phyloP scores from a whole-genome alignment of 2,888 invertebrate genomes.

The Leucoptera coffeella region DNA sequence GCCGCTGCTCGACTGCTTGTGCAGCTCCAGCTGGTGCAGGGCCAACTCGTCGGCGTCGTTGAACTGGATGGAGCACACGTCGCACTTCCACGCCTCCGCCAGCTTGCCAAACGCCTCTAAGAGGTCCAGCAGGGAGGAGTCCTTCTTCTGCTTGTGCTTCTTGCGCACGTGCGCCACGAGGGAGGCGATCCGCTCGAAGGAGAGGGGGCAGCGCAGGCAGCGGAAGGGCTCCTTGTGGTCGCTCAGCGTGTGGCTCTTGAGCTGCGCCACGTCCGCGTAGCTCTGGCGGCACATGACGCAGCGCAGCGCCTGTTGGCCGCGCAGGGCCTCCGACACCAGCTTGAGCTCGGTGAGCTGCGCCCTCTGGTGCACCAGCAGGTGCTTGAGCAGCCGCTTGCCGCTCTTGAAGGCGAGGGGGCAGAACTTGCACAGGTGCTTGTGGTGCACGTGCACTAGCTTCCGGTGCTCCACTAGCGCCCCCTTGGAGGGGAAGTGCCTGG shows the following conservation, averaged over 20 bases:
- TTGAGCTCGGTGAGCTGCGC: slow-evolving; percentile 42
- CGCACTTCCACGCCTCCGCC: slow-evolving; percentile 42
- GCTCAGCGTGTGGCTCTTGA: slow-evolving; percentile 35
- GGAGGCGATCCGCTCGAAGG: slow-evolving; percentile 28
- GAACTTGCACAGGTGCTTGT: slow-evolving; percentile 37
- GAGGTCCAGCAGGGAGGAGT: slow-evolving; percentile 30
- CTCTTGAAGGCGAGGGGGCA: slow-evolving; percentile 41
- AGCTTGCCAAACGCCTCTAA: slow-evolving; percentile 34
- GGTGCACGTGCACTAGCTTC: slow-evolving; percentile 22
- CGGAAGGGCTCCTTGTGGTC: slow-evolving; percentile 31
- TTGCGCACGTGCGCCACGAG: slow-evolving; percentile 33
- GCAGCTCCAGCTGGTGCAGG: slow-evolving; percentile 29
- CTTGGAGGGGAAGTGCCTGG: slow-evolving; percentile 26
- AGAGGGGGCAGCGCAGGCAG: slow-evolving; percentile 26
- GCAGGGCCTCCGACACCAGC: slow-evolving; percentile 33
- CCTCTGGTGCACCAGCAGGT: slow-evolving; percentile 34
- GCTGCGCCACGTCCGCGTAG: slow-evolving; percentile 22
- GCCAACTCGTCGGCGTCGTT: slow-evolving; percentile 37
- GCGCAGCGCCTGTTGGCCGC: slow-evolving; percentile 28
- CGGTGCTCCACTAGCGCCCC: slow-evolving; percentile 23
- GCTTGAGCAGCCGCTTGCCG: slow-evolving; percentile 33
- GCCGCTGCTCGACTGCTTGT: slow-evolving; percentile 16
- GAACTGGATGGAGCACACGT: slow-evolving; percentile 36
- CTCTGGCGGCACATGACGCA: slow-evolving; percentile 34
- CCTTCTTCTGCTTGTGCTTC: slow-evolving; percentile 28